Base-by-base conservation (phyloP, 2,113 vertebrate genomes). In the Hyperopisus bebe region DNA sequence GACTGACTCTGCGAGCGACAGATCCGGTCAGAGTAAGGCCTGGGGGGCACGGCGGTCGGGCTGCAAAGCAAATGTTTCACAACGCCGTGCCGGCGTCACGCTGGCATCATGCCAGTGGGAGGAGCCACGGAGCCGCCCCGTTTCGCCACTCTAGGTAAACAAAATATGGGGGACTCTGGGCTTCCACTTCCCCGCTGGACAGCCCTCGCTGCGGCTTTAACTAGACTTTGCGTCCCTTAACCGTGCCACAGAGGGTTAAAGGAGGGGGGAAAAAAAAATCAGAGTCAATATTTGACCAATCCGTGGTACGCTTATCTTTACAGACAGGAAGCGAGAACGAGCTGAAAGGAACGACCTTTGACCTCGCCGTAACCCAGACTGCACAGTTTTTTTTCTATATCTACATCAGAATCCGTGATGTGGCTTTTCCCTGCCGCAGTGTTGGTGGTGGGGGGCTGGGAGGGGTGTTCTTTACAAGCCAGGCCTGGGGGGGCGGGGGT, bases 201-300 rank as follows among this genome's bases (percentile, higher is more conserved):
- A 11, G n/a, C 15, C 88, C 35, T 24, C 35, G 39, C n/a, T 27
- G 1, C 9, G 35, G 47, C 17, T 83, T 82, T 83, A 53, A 50
- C 17, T 8, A 44, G 48, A 48, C 74, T 89, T 31, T 27, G 87
- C 24, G 19, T 87, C 87, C 87, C 53, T 55, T 35, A 50, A 87
- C 48, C 13, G 15, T 35, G n/a, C n/a, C 27, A 35, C 31, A 5
- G 50, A 24, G 1, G 62, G 21, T n/a, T 70, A 27, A 8, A 89
- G 62, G 39, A 89, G 15, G 62, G 50, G 82, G 15, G 2, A 50
- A 42, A 31, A 24, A 87, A 48, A 35, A 87, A 80, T 17, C 74
- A 1, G 35, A 80, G 89, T 87, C 89, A 87, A 90, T 90, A 87
- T 90, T 90, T 90, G 66, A 87, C 85, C 74, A 66, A 51, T 70